phyloP scores from a whole-genome alignment of 2,888 invertebrate genomes.

The Nomada lathburiana region DNA sequence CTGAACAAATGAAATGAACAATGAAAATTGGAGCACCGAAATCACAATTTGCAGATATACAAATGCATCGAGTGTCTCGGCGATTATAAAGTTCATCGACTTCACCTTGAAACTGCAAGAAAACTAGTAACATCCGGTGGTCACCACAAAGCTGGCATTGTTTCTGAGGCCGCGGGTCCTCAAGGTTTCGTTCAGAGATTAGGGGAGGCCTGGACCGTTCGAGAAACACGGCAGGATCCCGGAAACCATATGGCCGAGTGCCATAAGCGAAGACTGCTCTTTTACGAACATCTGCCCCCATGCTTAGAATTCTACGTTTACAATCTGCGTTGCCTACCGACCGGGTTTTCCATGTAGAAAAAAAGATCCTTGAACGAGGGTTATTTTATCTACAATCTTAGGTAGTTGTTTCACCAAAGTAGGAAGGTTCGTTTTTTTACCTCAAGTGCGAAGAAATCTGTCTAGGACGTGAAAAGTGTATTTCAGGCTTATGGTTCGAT shows the following conservation, averaged over 20 bases:
- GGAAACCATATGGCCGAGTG: constrained; percentile 56
- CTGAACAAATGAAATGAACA: too few species aligned
- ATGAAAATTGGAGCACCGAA: too few species aligned
- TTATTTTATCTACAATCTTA: background rate
- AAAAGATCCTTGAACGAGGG: background rate
- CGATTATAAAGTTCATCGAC: constrained; percentile 42
- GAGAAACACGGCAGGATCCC: constrained; percentile 42
- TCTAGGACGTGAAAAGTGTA: too few species aligned
- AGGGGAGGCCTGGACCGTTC: constrained; percentile 39
- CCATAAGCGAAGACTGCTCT: constrained; percentile 30
- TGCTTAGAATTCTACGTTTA: constrained; percentile 27
- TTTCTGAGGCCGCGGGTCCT: constrained; percentile 28
- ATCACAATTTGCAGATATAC: background rate
- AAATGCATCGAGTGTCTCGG: constrained; percentile 3
- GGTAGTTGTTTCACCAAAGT: too few species aligned
- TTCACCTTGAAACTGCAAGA: constrained; percentile 48
- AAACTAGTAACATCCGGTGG: constrained; percentile 38
- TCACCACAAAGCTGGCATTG: constrained; percentile 48
- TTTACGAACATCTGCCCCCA: constrained; percentile 58
- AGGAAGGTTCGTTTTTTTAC: too few species aligned
- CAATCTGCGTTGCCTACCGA: constrained; percentile 25
- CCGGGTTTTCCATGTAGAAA: background rate
- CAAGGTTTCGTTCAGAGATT: constrained; percentile 36
- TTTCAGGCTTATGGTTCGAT: too few species aligned
- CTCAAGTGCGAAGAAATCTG: too few species aligned